A percentile compares a stretch with the other conserved stretches of the same genome.
Evolutionary conservation across 2,888 invertebrate species (phyloP).

Genomic region (Andricus quercusramuli): DNA sequence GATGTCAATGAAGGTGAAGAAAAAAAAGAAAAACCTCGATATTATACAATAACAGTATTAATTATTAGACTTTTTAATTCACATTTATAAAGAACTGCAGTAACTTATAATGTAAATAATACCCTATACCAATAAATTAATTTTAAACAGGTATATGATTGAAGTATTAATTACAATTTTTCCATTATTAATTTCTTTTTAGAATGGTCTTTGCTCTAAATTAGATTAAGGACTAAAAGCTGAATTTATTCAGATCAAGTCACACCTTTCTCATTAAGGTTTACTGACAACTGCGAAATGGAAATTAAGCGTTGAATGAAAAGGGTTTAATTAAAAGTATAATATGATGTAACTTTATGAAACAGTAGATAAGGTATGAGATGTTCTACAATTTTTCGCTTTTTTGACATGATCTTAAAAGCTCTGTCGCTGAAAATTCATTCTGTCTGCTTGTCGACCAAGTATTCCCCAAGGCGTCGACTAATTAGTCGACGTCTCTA

Average conservation of each 20-base stretch:
- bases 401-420: constrained; percentile 14
- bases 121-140: constrained; percentile 19
- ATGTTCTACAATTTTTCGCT: constrained; percentile 8
- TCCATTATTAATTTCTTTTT: neutral
- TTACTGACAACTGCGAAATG: neutral
- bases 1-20: constrained; percentile 88
- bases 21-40: constrained; percentile 85
- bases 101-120: constrained; percentile 43
- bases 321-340: constrained; percentile 14
- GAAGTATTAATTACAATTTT: neutral
- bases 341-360: neutral
- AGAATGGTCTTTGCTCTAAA: neutral
- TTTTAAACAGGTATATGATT: neutral
- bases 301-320: neutral
- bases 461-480: constrained; percentile 20
- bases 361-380: neutral
- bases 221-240: neutral
- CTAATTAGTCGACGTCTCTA: constrained; percentile 21
- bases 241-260: neutral
- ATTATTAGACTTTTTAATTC: constrained; percentile 15
- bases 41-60: constrained; percentile 63
- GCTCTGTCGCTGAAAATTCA: constrained; percentile 20
- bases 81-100: constrained; percentile 40
- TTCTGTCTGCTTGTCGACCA: constrained; percentile 32
- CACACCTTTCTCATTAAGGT: neutral